These are phyloP conservation scores for Orientallactaga sibirica DNA, from an alignment of 2,797 vertebrate genomes.

Conservation along the genomic window DNA sequence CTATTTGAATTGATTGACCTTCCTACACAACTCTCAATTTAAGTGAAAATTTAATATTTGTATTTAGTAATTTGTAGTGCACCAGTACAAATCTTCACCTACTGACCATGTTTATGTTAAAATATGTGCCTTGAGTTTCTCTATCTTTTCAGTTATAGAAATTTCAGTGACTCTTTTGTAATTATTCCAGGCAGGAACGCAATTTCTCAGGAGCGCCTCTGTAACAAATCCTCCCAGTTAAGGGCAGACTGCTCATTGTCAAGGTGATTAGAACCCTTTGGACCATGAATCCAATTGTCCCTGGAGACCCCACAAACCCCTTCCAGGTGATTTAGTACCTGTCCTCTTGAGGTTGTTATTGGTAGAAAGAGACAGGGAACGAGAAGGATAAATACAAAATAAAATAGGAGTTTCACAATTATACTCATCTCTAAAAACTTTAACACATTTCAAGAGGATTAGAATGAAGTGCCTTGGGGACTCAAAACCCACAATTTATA, in stretches of 20 bases:
- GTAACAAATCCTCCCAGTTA: neutral
- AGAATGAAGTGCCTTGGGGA: neutral
- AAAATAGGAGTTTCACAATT: neutral
- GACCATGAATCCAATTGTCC: neutral
- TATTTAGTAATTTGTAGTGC: neutral
- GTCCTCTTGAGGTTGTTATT: neutral
- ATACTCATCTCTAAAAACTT: neutral
- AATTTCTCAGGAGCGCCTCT: neutral
- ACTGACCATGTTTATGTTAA: slow-evolving; percentile 20
- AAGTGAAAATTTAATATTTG: slow-evolving; percentile 1
- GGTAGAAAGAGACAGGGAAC: neutral
- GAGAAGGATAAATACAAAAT: neutral
- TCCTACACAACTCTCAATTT: neutral
- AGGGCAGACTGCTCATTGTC: neutral
- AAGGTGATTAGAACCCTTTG: neutral
- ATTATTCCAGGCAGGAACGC: neutral
- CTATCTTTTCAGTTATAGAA: neutral
- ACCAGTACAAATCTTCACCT: neutral
- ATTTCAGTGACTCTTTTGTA: neutral
- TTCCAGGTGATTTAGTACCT: neutral
- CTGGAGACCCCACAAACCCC: neutral
- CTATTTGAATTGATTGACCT: neutral
- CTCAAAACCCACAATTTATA: rapidly evolving
- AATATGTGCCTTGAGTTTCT: neutral
- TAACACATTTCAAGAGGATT: neutral